These are phyloP conservation scores for Strigops habroptila DNA, from an alignment of 2,113 vertebrate genomes.

Conservation along the genomic window DNA sequence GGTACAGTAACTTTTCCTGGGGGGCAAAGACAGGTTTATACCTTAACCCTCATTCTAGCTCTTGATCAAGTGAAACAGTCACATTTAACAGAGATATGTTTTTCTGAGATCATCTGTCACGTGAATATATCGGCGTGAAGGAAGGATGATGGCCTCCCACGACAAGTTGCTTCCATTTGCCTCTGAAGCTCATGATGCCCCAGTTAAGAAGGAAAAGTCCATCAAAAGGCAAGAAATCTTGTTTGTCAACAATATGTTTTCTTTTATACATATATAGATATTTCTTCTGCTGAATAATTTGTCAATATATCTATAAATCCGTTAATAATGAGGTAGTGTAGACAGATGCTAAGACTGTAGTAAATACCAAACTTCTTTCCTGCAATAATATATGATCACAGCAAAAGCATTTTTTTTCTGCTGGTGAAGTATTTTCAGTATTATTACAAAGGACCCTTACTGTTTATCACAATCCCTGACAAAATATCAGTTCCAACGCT, in stretches of 20 bases:
- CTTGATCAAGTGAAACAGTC: background rate
- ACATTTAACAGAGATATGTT: background rate
- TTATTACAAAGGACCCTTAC: background rate
- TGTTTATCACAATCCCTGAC: background rate
- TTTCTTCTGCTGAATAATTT: background rate
- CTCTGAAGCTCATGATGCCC: background rate
- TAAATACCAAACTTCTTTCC: background rate
- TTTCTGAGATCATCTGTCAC: background rate
- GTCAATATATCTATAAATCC: background rate
- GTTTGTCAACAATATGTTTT: background rate
- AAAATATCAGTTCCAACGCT: conserved; percentile 33
- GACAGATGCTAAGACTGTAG: background rate
- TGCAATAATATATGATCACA: background rate
- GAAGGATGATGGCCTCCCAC: background rate
- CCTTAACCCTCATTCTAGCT: background rate
- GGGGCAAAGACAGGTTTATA: background rate
- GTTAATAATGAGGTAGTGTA: background rate
- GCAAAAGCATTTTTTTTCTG: background rate
- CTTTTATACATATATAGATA: background rate
- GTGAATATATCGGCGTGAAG: background rate
- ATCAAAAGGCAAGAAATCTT: background rate
- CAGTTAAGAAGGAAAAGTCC: background rate
- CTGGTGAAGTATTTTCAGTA: background rate
- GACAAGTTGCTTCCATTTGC: background rate
- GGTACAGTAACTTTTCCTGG: background rate